Conservation (phyloP, 92 coral and sea anemone species). For the Phenganax subtilis region DNA sequence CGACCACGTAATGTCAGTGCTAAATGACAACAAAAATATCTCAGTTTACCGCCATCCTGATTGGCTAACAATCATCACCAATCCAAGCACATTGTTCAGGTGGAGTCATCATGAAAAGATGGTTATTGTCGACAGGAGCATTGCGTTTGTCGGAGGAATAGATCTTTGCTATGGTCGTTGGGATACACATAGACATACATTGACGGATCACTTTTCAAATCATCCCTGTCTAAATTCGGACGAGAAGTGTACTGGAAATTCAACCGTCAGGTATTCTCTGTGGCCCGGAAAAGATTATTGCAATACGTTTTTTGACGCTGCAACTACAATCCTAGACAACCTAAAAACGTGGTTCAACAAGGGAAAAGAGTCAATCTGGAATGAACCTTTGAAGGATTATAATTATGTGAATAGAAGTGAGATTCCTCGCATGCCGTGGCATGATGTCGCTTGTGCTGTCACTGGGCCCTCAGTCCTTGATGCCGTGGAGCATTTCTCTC, state of each 20-base stretch:
- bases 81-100: slow-evolving; percentile 1
- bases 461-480: slow-evolving; percentile 25
- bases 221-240: neutral
- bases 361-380: slow-evolving; percentile 28
- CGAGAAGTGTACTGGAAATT: neutral
- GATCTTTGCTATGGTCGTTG: slow-evolving; percentile 52
- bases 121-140: slow-evolving; percentile 45
- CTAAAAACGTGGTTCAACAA: neutral
- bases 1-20: slow-evolving; percentile 10
- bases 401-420: slow-evolving; percentile 24
- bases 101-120: slow-evolving; percentile 49
- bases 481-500: slow-evolving; percentile 24
- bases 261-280: slow-evolving; percentile 21
- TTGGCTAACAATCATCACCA: neutral
- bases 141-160: slow-evolving; percentile 48
- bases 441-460: slow-evolving; percentile 28
- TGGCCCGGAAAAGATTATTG: slow-evolving; percentile 46
- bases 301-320: slow-evolving; percentile 24
- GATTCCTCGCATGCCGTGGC: slow-evolving; percentile 40
- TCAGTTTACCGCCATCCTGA: slow-evolving; percentile 42
- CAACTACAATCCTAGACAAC: too few relatives aligned
- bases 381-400: slow-evolving; percentile 42
- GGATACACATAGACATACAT: slow-evolving; percentile 38
- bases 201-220: slow-evolving; percentile 15
- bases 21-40: slow-evolving; percentile 11